A percentile compares a stretch with the other conserved stretches of the same genome.
Conservation (phyloP, 2,113 vertebrate genomes). For the Probosciger aterrimus region DNA sequence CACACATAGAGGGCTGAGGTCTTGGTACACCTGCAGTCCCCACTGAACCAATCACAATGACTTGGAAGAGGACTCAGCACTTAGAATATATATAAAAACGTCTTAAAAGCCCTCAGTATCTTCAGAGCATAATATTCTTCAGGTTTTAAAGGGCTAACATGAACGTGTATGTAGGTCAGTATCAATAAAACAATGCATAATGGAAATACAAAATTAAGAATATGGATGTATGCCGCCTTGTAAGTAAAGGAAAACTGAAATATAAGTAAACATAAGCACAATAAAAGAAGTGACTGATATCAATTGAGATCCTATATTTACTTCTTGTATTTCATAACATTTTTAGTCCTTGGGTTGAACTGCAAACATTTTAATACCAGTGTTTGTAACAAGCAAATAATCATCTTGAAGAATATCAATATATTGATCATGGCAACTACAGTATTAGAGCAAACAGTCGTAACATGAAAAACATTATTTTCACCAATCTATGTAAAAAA, state of each 20-base stretch:
- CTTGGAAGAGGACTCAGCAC: too few relatives aligned
- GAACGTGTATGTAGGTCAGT: too few relatives aligned
- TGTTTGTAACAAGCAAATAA: neutral
- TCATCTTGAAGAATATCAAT: neutral
- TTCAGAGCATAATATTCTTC: too few relatives aligned
- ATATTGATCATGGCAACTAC: neutral
- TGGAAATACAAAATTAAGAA: neutral
- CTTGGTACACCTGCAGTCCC: neutral
- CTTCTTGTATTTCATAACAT: neutral
- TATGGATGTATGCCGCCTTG: neutral
- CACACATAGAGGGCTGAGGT: neutral
- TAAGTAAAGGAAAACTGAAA: neutral
- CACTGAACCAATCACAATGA: neutral
- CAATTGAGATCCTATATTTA: neutral
- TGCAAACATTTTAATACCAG: neutral
- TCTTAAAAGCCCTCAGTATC: too few relatives aligned
- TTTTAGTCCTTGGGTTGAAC: neutral
- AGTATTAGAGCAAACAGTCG: neutral
- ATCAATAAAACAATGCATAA: neutral
- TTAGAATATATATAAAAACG: too few relatives aligned
- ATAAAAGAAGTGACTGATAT: neutral
- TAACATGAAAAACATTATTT: neutral
- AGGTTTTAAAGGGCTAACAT: too few relatives aligned
- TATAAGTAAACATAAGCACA: neutral
- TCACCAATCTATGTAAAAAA: neutral